phyloP scores from a whole-genome alignment of 2,797 vertebrate species.

The Phataginus tetradactyla region DNA sequence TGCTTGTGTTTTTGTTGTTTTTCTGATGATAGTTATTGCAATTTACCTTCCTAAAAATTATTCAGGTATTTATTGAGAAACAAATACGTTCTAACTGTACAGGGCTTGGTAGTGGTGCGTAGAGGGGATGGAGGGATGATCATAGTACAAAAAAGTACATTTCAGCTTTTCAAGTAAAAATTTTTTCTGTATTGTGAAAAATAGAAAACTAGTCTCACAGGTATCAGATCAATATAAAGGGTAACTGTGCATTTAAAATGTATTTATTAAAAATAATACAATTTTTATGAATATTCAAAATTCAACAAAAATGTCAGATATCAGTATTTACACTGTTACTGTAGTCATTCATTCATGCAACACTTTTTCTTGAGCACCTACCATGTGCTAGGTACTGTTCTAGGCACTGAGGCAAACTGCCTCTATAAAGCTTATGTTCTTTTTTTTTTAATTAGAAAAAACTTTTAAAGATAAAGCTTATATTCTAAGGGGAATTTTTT shows the following conservation, averaged over 20 bases:
- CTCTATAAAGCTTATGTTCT: not conserved
- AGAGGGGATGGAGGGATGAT: not conserved
- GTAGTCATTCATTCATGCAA: not conserved
- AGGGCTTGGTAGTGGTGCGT: not conserved
- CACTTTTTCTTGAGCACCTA: not conserved
- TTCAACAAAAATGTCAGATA: not conserved
- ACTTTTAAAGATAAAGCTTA: not conserved
- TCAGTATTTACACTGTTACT: not conserved
- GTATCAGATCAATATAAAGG: not conserved
- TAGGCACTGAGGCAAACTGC: not conserved
- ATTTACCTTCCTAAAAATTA: not conserved
- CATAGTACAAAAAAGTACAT: not conserved
- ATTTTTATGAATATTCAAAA: not conserved
- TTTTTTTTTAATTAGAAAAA: not conserved
- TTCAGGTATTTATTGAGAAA: constrained; percentile 9
- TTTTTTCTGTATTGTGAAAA: not conserved
- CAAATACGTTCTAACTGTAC: not conserved
- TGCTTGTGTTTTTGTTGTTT: not conserved
- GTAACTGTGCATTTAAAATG: not conserved
- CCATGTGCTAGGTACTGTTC: not conserved
- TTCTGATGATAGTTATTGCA: not conserved
- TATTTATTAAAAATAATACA: not conserved
- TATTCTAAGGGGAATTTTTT: not conserved
- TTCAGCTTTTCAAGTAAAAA: not conserved
- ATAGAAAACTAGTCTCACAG: not conserved